Conservation (phyloP, 2,797 vertebrate species). For the Micromesistius poutassou region DNA sequence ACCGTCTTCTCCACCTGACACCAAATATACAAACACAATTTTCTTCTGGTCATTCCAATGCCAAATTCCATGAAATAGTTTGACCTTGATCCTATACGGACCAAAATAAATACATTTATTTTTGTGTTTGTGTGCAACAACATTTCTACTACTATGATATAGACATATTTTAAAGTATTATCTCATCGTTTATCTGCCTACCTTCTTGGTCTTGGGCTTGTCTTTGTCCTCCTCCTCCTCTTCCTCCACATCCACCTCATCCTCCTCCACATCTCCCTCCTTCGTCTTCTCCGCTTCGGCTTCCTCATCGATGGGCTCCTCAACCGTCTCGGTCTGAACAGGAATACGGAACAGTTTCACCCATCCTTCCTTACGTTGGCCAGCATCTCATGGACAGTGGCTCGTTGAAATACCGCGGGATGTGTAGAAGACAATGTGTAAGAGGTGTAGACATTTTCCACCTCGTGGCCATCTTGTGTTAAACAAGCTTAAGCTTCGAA, state of each 20-base stretch:
- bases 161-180: too few relatives aligned
- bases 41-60: background rate
- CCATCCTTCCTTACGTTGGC: background rate
- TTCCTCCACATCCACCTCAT: slow-evolving; percentile 90
- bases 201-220: slow-evolving; percentile 97
- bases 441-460: background rate
- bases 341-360: background rate
- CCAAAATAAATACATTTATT: too few relatives aligned
- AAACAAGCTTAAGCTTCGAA: background rate
- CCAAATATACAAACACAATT: background rate
- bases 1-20: slow-evolving; percentile 95
- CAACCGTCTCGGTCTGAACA: slow-evolving; percentile 89
- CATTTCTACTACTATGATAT: background rate
- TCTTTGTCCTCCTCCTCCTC: slow-evolving; percentile 87
- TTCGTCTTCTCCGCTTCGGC: slow-evolving; percentile 79
- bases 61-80: background rate
- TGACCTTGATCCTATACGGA: background rate
- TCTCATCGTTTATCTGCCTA: too few relatives aligned
- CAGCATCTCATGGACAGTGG: background rate
- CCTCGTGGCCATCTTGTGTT: background rate
- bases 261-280: slow-evolving; percentile 74
- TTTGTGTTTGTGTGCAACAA: too few relatives aligned
- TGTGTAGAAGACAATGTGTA: background rate
- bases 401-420: background rate
- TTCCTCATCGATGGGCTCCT: slow-evolving; percentile 93